These are phyloP conservation scores for Hippopotamyrus pictus DNA, from an alignment of 2,797 vertebrate species.

Conservation along the genomic window DNA sequence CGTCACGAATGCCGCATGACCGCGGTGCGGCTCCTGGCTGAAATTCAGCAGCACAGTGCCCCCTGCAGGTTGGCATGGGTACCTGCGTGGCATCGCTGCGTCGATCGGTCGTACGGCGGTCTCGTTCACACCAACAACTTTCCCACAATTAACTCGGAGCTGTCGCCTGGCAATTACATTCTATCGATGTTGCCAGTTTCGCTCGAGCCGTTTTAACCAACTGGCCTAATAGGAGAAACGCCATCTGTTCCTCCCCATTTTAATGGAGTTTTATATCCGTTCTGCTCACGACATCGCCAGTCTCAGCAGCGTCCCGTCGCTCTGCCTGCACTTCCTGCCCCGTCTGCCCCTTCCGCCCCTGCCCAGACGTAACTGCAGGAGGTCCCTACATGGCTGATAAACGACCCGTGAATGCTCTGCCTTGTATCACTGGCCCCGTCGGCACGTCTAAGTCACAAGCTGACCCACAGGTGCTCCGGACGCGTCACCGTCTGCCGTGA, in stretches of 20 bases:
- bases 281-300: background rate
- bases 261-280: background rate
- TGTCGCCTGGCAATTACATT: background rate
- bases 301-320: background rate
- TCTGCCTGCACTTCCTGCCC: background rate
- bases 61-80: background rate
- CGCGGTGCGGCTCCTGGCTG: background rate
- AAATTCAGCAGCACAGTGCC: conserved; percentile 2
- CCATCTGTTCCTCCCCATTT: background rate
- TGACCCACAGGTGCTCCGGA: background rate
- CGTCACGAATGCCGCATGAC: background rate
- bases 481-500: background rate
- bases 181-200: background rate
- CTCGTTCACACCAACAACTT: background rate
- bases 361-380: background rate
- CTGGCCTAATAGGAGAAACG: background rate
- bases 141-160: background rate
- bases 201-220: background rate
- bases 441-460: background rate
- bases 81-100: background rate
- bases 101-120: background rate
- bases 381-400: background rate
- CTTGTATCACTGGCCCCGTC: background rate
- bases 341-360: background rate
- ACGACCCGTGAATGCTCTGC: background rate